Evolutionary conservation across 1,140 invertebrate genomes (phyloP), one percentile per base, ranked within the genome.

Genomic region (Lepidostoma basale): DNA sequence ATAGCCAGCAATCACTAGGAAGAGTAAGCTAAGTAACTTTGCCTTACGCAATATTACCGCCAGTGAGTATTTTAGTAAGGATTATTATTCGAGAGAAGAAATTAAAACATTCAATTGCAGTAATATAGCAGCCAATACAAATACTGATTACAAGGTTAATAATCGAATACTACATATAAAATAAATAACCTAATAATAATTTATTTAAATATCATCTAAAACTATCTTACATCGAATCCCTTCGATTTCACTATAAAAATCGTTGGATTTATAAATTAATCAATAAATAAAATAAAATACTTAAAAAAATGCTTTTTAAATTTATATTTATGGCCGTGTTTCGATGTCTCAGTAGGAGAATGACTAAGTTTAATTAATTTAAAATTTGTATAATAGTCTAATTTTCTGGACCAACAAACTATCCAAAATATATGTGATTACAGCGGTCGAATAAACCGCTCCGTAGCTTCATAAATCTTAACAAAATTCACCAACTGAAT

Each of bases 141-240:
- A 45, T 26, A 45, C 59, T 62, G 42, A 45, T 23, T 8, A 45
- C 39, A 26, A 26, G 54, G 30, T 39, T 39, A 59, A 23, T 10
- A 39, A 59, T 59, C 10, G 54, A 59, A 59, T 59, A 59, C 20
- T 62, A 59, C 22, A 26, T 45, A 62, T 62, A 42, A 62, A 62
- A 62, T 45, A 62, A 45, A 44, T 62, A 44, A 62, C 42, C 59
- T 62, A 62, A 26, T 39, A 62, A 62, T 28, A 62, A 30, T 39
- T 62, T 23, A 59, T 59, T 18, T 30, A 62, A 62, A 62, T 44
- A 62, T 16, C 36, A 45, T 59, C 54, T 59, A 59, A 59, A 59
- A 59, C 54, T 59, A 40, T 20, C 33, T 40, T 39, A 39, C 14
- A 59, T 25, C 30, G 33, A 59, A 59, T 22, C 20, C 36, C 54